Evolutionary conservation across 2,113 vertebrate species (phyloP).

Genomic region (Toxostoma redivivum): DNA sequence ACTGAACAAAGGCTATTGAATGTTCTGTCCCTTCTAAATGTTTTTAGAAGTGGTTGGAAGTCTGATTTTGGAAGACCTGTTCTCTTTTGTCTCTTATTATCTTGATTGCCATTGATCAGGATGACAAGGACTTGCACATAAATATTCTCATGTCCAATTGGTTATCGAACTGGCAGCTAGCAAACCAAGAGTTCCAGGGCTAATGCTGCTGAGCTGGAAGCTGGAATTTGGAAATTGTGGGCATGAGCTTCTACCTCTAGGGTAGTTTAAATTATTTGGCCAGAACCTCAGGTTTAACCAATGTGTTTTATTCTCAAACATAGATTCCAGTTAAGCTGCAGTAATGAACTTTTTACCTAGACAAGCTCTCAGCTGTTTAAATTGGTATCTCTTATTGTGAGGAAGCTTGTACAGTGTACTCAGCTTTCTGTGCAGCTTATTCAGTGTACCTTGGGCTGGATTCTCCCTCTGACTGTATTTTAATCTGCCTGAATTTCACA

Average conservation of each 20-base stretch:
- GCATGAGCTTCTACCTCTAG: not conserved
- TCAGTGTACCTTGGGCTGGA: not conserved
- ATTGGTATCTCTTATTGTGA: not conserved
- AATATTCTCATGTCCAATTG: not conserved
- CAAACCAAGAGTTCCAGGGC: not conserved
- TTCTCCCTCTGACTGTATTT: not conserved
- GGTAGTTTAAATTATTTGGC: not conserved
- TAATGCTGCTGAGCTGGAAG: not conserved
- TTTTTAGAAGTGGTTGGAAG: not conserved
- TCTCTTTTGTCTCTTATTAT: not conserved
- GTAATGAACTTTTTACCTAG: not conserved
- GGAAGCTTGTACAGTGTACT: not conserved
- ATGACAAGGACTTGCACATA: not conserved
- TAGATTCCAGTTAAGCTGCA: not conserved
- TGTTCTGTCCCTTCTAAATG: not conserved
- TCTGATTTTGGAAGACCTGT: not conserved
- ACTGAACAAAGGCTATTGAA: not conserved
- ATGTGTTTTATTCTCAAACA: not conserved
- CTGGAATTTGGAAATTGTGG: not conserved
- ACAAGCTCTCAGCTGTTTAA: not conserved
- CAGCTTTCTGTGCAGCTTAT: not conserved
- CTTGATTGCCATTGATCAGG: not conserved
- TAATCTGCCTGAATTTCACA: not conserved
- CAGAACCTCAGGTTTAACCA: not conserved
- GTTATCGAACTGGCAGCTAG: not conserved